Percentiles rank a stretch among this genome's conserved stretches.
phyloP scores from a whole-genome alignment of 2,888 invertebrate genomes.

The Scelioninae gen. 1 region DNA sequence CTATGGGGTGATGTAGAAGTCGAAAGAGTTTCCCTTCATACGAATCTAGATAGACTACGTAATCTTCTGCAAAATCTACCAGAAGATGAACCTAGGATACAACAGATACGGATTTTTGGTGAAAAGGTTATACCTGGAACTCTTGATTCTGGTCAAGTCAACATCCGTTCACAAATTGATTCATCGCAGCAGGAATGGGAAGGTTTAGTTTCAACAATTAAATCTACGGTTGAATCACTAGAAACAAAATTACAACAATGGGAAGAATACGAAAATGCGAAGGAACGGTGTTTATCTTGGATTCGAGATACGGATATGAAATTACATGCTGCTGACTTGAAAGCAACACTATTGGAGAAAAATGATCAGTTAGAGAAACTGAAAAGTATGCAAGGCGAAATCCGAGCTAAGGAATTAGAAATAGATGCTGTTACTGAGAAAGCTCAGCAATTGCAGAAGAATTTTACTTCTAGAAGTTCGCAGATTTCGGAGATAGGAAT shows the following conservation, averaged over 20 bases:
- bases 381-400: slow-evolving; percentile 92
- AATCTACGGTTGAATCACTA: slow-evolving; percentile 91
- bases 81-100: slow-evolving; percentile 94
- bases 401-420: slow-evolving; percentile 95
- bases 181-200: slow-evolving; percentile 96
- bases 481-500: slow-evolving; percentile 95
- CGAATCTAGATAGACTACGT: slow-evolving; percentile 92
- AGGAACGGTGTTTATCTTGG: slow-evolving; percentile 94
- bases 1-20: slow-evolving; percentile 93
- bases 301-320: slow-evolving; percentile 94
- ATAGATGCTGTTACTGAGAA: slow-evolving; percentile 96
- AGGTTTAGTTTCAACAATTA: slow-evolving; percentile 90
- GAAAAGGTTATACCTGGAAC: slow-evolving; percentile 96
- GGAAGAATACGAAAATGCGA: slow-evolving; percentile 94
- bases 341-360: slow-evolving; percentile 92
- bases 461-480: slow-evolving; percentile 90
- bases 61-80: slow-evolving; percentile 91
- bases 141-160: slow-evolving; percentile 91
- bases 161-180: slow-evolving; percentile 94
- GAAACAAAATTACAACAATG: slow-evolving; percentile 94
- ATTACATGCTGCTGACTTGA: slow-evolving; percentile 94
- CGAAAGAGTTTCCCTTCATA: slow-evolving; percentile 93
- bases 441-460: slow-evolving; percentile 92
- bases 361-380: slow-evolving; percentile 92
- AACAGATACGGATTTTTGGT: slow-evolving; percentile 92